Evolutionary conservation across 2,888 invertebrate species (phyloP), one percentile per base, ranked within the genome.

Genomic region (Hypomecis atomaria): DNA sequence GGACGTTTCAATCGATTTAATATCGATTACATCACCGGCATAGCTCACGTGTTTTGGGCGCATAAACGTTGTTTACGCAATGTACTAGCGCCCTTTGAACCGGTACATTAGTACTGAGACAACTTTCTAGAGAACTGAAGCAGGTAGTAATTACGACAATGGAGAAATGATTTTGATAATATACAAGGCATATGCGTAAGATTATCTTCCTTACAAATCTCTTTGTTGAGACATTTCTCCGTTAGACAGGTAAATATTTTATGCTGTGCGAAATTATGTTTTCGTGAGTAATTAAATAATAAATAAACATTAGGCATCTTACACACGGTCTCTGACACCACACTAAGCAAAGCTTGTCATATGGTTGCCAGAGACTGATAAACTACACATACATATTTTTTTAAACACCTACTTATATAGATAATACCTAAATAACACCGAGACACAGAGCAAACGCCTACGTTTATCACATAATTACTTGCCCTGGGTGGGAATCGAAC

Each of bases 1-100:
- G 72, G 74, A 78, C 77, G 76, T 72, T 73, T 67, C 76, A 72
- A 73, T 85, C 84, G 81, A 85, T 85, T 82, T 74, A 78, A 77
- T 77, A 80, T 79, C 80, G 79, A 85, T 88, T 86, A 81, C 82
- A 77, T 78, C 77, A 79, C 45, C 60, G 65, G 63, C 67, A 74
- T 70, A 63, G 71, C 65, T 70, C 70, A 70, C 67, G 65, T 70
- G 71, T 74, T 73, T 72, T 72, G 65, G 65, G 71, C 63, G 69
- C 59, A 73, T 69, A 72, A 72, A 70, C 64, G 67, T 64, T 59
- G 61, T 74, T 77, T 73, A 74, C 74, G 75, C 67, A 76, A 66
- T 60, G 64, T 45, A 58, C 60, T 45, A 48, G 61, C 69, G 66
- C 66, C 72, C 69, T 71, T 71, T 72, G 72, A 72, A 65, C 72